Percentiles rank a stretch among this genome's conserved stretches.
Conservation (phyloP, 2,797 vertebrate genomes). For the Sphenopsis melanotis region DNA sequence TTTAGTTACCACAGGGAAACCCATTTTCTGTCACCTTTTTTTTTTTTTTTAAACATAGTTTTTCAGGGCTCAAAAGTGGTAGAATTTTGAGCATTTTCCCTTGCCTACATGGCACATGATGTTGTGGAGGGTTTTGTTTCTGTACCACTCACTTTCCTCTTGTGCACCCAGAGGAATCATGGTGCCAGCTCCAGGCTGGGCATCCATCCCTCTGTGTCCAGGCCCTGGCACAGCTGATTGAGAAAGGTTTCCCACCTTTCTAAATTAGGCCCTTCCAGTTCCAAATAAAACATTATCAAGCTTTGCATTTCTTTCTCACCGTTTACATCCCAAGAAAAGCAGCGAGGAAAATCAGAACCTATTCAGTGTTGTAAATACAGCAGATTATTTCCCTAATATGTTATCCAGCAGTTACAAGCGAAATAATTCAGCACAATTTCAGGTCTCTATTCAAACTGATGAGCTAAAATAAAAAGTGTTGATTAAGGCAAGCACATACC, state of each 20-base stretch:
- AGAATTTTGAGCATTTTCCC: background rate
- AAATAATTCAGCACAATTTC: conserved; percentile 27
- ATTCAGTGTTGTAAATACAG: conserved; percentile 39
- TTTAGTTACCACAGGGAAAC: background rate
- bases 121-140: background rate
- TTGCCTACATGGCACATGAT: fast-evolving
- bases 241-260: background rate
- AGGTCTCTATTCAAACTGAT: conserved; percentile 9
- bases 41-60: background rate
- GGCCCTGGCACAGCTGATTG: background rate
- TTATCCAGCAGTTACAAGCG: conserved; percentile 11
- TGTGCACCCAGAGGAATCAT: fast-evolving
- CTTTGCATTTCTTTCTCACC: background rate
- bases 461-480: conserved; percentile 43
- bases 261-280: background rate
- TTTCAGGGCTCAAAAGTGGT: background rate
- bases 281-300: background rate
- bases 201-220: background rate
- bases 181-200: background rate
- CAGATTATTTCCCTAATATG: background rate
- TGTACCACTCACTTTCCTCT: background rate
- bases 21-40: fast-evolving
- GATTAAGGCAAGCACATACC: conserved; percentile 29
- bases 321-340: background rate
- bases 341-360: conserved; percentile 12